These are phyloP conservation scores for Potamarius usumacintae DNA, from an alignment of 2,113 vertebrate genomes.

Conservation along the genomic window DNA sequence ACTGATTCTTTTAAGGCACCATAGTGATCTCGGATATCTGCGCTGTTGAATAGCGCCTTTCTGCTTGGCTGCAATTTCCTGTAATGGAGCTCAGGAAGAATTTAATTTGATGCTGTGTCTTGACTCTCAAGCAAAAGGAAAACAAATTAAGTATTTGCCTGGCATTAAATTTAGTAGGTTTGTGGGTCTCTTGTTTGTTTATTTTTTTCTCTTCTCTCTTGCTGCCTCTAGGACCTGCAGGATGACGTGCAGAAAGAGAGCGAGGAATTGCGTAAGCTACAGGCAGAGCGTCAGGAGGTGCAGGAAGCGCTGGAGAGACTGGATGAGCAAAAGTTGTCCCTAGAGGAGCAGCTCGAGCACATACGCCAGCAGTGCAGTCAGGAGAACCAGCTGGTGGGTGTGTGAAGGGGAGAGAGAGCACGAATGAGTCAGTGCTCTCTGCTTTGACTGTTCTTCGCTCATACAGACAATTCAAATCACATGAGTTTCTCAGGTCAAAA, in stretches of 20 bases:
- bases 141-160: background rate
- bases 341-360: slow-evolving; percentile 88
- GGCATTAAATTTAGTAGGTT: background rate
- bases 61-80: background rate
- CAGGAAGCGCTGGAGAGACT: slow-evolving; percentile 88
- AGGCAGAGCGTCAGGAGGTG: slow-evolving; percentile 87
- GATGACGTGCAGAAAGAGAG: slow-evolving; percentile 89
- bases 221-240: slow-evolving; percentile 83
- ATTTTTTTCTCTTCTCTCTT: background rate
- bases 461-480: slow-evolving; percentile 3
- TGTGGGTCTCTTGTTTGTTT: background rate
- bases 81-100: background rate
- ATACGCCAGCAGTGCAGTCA: slow-evolving; percentile 87
- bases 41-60: background rate
- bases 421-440: background rate
- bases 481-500: background rate
- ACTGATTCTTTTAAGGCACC: background rate
- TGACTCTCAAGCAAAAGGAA: background rate
- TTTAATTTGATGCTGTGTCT: background rate
- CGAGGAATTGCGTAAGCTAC: slow-evolving; percentile 83
- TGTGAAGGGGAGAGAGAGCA: background rate
- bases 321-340: slow-evolving; percentile 86
- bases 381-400: slow-evolving; percentile 85
- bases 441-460: background rate
- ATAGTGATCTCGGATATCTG: background rate